phyloP scores from a whole-genome alignment of 2,113 vertebrate species.

The Vimba vimba region DNA sequence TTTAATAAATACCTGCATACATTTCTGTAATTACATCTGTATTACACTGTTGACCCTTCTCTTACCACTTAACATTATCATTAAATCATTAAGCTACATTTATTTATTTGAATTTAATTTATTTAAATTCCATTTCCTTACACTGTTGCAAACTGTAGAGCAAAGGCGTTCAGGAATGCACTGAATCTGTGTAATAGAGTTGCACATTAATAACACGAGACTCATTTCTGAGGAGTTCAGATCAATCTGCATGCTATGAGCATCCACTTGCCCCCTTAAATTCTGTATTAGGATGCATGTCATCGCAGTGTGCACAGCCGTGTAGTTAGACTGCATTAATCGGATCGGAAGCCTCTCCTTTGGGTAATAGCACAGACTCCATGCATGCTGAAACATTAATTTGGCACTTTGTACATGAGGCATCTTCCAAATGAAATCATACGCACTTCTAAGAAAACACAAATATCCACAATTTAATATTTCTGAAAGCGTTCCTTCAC shows the following conservation, averaged over 20 bases:
- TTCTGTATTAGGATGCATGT: conserved; percentile 36
- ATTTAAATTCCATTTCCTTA: neutral
- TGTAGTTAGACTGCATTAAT: conserved; percentile 62
- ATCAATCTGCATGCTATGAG: conserved; percentile 34
- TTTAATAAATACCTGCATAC: too few species aligned
- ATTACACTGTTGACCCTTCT: too few species aligned
- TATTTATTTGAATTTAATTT: neutral
- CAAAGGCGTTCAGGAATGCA: neutral
- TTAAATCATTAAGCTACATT: too few species aligned
- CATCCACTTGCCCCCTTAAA: conserved; percentile 35
- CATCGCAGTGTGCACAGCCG: conserved; percentile 40
- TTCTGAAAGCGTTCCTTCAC: too few species aligned
- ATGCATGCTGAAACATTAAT: conserved; percentile 75
- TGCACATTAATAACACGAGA: neutral
- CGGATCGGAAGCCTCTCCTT: conserved; percentile 60
- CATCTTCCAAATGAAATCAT: conserved; percentile 50
- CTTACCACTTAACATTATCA: too few species aligned
- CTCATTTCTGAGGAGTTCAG: neutral
- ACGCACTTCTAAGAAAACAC: neutral
- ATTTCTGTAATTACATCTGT: too few species aligned
- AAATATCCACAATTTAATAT: neutral
- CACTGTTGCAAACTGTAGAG: neutral
- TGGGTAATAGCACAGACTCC: conserved; percentile 69
- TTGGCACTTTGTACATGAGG: conserved; percentile 68
- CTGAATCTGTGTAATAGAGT: neutral